Percentiles rank a stretch among this genome's conserved stretches.
Evolutionary conservation across 2,888 invertebrate genomes (phyloP).

Genomic region (Cosmorhoe ocellata): DNA sequence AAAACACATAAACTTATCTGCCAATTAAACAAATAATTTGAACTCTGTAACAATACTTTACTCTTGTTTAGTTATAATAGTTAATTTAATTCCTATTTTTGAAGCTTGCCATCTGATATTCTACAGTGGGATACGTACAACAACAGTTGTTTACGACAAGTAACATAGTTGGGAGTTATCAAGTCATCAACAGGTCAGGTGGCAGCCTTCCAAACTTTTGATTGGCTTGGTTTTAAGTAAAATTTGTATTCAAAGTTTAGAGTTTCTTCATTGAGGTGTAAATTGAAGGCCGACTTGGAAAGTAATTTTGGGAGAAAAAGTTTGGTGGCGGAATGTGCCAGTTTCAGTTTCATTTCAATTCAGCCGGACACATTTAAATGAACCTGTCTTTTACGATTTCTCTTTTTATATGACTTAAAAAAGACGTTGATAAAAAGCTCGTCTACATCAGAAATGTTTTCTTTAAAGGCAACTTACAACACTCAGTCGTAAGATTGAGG

Average conservation of each 20-base stretch:
- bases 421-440: neutral
- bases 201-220: slow-evolving; percentile 51
- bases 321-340: slow-evolving; percentile 40
- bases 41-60: no score
- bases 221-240: slow-evolving; percentile 57
- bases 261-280: slow-evolving; percentile 60
- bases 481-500: no score
- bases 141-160: slow-evolving; percentile 3
- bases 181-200: slow-evolving; percentile 27
- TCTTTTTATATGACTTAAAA: neutral
- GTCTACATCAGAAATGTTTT: no score
- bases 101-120: no score
- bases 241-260: slow-evolving; percentile 61
- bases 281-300: slow-evolving; percentile 60
- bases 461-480: no score
- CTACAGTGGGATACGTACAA: no score
- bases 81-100: no score
- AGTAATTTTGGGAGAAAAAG: slow-evolving; percentile 54
- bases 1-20: no score
- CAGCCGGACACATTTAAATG: slow-evolving; percentile 14
- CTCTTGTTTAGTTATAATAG: no score
- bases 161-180: slow-evolving; percentile 15
- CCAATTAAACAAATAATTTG: no score
- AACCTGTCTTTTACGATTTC: neutral
- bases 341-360: slow-evolving; percentile 30